phyloP scores from a whole-genome alignment of 2,797 vertebrate species.

The Sebastes steindachneri region DNA sequence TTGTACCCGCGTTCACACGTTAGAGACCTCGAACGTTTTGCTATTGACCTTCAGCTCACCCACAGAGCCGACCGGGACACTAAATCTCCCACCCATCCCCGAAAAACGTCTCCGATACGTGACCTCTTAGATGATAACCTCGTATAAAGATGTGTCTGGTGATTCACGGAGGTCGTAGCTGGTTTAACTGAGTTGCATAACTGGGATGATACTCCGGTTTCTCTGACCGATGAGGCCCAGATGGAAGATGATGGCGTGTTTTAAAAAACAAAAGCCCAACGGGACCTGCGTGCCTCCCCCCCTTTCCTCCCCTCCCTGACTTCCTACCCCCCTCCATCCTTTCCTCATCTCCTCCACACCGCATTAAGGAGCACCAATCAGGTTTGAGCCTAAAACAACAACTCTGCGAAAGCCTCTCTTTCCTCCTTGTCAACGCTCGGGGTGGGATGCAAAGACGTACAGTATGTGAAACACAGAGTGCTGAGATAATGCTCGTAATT shows the following conservation, averaged over 20 bases:
- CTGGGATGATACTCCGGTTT: slow-evolving; percentile 68
- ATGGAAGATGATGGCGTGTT: slow-evolving; percentile 70
- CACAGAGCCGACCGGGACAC: slow-evolving; percentile 11
- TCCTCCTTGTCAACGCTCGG: slow-evolving; percentile 3
- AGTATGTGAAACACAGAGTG: not conserved
- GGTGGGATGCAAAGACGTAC: not conserved
- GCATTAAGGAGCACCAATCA: slow-evolving; percentile 33
- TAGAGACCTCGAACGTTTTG: slow-evolving; percentile 15
- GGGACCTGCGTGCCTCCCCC: slow-evolving; percentile 5
- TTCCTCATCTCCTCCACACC: slow-evolving; percentile 37
- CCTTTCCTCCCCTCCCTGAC: not conserved
- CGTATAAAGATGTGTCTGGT: slow-evolving; percentile 37
- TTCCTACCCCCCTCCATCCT: slow-evolving; percentile 24
- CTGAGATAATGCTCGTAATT: slow-evolving; percentile 4
- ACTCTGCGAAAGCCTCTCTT: slow-evolving; percentile 7
- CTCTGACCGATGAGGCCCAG: slow-evolving; percentile 70
- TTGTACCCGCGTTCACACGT: slow-evolving; percentile 12
- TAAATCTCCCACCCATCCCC: slow-evolving; percentile 18
- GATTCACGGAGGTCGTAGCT: slow-evolving; percentile 57
- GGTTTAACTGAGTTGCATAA: slow-evolving; percentile 75
- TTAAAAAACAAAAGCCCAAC: slow-evolving; percentile 56
- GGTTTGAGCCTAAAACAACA: slow-evolving; percentile 41
- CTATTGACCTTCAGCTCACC: slow-evolving; percentile 47
- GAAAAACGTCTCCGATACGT: not conserved
- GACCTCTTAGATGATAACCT: slow-evolving; percentile 42